Base-by-base conservation (phyloP, 2,113 vertebrate genomes). In the Tetrax tetrax region DNA sequence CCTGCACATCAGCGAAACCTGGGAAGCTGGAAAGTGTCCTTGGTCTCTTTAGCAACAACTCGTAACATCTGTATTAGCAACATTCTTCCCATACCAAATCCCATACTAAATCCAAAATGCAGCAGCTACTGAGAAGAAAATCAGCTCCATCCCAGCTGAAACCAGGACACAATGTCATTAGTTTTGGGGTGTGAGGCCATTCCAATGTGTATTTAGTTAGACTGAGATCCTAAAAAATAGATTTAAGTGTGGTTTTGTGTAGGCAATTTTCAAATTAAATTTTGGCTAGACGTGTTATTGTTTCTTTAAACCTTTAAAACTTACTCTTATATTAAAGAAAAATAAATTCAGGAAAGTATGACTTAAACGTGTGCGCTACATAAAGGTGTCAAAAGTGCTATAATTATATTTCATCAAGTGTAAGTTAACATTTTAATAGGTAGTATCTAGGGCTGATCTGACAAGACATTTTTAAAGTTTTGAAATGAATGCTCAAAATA, bases 401-500 rank as follows among this genome's bases (percentile, higher is more conserved):
- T 95, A 96, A 97, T 97, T 97, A 94, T 61, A 91, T 96, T 97
- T 97, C 70, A 94, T 96, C 87, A 96, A 95, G 93, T 96, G 70
- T 96, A 96, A 85, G 59, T 96, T 96, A 95, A 87, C 76, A 51
- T 97, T 97, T 98, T 97, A 97, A 96, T 97, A 88, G 65, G 70
- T 91, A 78, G 83, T 88, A 35, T 95, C 88, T 96, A 93, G 79
- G 77, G 56, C 87, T 96, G 94, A 95, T 94, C 79, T 97, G 96
- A 96, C 94, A 97, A 96, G 64, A 63, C 89, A 87, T 89, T 96
- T 96, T 94, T 65, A 74, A 90, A 95, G 37, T 87, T 96, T 95
- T 85, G 74, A 97, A 96, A 97, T 91, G 70, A 96, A 94, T 96
- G 84, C 87, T 98, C 89, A 95, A 97, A 98, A 96, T 97, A 97